Evolutionary conservation across 2,797 vertebrate genomes (phyloP).

Genomic region (Chanos chanos): DNA sequence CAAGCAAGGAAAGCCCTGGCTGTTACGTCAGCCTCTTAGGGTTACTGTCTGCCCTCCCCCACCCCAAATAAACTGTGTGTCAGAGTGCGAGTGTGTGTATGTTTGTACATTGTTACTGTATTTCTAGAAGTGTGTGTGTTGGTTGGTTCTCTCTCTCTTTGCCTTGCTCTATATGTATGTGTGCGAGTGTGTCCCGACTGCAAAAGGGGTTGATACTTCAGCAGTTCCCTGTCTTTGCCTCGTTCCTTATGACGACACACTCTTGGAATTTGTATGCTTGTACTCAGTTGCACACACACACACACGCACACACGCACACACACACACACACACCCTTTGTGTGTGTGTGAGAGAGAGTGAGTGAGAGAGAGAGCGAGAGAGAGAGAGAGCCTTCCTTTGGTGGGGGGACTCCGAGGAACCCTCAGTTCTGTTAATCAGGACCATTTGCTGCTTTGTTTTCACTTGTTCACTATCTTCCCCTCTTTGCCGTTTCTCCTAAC

Average conservation of each 20-base stretch:
- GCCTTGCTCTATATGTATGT: background rate
- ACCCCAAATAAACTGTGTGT: background rate
- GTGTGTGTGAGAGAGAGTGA: no score
- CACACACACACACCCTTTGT: slow-evolving; percentile 18
- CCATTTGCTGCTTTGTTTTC: slow-evolving; percentile 70
- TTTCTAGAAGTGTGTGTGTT: background rate
- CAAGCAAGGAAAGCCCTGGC: slow-evolving; percentile 11
- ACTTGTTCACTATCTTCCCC: slow-evolving; percentile 41
- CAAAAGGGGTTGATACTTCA: slow-evolving; percentile 50
- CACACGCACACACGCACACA: slow-evolving; percentile 6
- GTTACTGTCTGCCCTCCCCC: background rate
- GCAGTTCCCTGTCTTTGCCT: slow-evolving; percentile 71
- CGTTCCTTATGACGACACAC: slow-evolving; percentile 69
- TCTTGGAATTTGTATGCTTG: slow-evolving; percentile 74
- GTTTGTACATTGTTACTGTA: background rate
- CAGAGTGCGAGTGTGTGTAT: background rate
- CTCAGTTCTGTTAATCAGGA: slow-evolving; percentile 65
- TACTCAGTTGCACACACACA: slow-evolving; percentile 50
- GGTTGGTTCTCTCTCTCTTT: background rate
- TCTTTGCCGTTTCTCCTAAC: slow-evolving; percentile 4
- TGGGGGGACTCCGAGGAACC: slow-evolving; percentile 49
- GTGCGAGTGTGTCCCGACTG: slow-evolving; percentile 16
- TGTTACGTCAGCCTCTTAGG: background rate
- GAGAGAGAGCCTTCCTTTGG: slow-evolving; percentile 45
- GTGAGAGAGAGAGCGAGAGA: slow-evolving; percentile 45